Evolutionary conservation across 2,797 vertebrate species (phyloP), one percentile per base, ranked within the genome.

Genomic region (Erithacus rubecula): DNA sequence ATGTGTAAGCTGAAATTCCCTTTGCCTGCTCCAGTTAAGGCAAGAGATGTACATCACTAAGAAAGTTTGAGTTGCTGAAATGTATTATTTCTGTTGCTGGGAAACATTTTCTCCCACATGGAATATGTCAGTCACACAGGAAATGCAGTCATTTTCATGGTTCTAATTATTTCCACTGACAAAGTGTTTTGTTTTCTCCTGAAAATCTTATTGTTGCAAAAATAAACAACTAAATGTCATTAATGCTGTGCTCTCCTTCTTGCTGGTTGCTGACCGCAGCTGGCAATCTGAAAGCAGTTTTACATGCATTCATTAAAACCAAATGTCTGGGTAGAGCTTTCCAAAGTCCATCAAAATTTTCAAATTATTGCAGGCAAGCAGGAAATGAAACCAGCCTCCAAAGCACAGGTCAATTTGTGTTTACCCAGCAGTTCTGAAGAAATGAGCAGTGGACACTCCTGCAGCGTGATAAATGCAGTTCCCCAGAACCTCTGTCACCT

Each of bases 151-250:
- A 88, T 95, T 95, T 95, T 93, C 51, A 81, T 93, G 94, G 69
- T 90, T 96, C 95, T 89, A 91, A 96, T 96, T 96, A 96, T 90
- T 93, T 95, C 69, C 69, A 91, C 63, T 62, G 32, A 88, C 77
- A 94, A 93, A 89, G 72, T 88, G 82, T 91, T 94, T 93, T 95
- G 60, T 93, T 94, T 95, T 95, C 88, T 90, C 59, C 70, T 86
- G 82, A 88, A 89, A 92, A 92, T 90, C 76, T 78, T 92, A 12
- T 83, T 89, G 75, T 89, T 90, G 71, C 79, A 95, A 92, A 96
- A 92, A 89, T 75, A 89, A 96, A 90, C 81, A 81, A 65, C 47
- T 67, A 83, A 83, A 93, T 88, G 55, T 83, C 84, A 88, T 87
- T 76, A 96, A 76, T 15, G 12, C 34, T 29, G 7, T 59, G 18